These are phyloP conservation scores for Rotaria magnacalcarata DNA, from an alignment of 2,888 invertebrate species.

Conservation along the genomic window DNA sequence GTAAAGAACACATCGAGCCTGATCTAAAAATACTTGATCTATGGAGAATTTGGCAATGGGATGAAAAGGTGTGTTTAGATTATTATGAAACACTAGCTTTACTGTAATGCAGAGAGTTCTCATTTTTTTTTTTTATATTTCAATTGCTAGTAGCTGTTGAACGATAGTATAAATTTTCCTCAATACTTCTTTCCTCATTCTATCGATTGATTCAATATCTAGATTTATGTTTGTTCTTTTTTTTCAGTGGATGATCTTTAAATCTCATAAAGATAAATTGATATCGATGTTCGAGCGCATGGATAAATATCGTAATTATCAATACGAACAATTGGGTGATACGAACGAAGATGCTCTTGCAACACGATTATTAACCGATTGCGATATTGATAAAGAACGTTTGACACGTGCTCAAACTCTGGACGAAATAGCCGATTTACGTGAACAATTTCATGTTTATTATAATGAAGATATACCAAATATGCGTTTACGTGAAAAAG, in stretches of 20 bases:
- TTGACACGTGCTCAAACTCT: constrained; percentile 73
- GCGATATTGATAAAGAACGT: constrained; percentile 55
- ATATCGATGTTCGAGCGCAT: constrained; percentile 33
- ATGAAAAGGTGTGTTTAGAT: constrained; percentile 67
- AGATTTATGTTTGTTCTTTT: neutral
- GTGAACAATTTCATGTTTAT: constrained; percentile 84
- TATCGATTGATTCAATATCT: too few relatives aligned
- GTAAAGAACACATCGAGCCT: constrained; percentile 92
- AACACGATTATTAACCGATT: neutral
- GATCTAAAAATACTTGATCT: constrained; percentile 88
- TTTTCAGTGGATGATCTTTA: constrained; percentile 30
- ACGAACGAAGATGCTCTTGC: neutral
- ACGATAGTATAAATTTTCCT: too few relatives aligned
- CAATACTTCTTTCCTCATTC: too few relatives aligned
- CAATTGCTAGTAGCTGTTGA: too few relatives aligned
- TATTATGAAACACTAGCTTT: too few relatives aligned
- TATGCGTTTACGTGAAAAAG: constrained; percentile 53
- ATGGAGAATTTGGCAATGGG: constrained; percentile 94
- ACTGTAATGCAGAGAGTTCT: too few relatives aligned
- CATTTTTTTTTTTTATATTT: too few relatives aligned
- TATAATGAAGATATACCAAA: constrained; percentile 69
- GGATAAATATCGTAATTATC: constrained; percentile 35
- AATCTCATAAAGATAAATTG: constrained; percentile 28
- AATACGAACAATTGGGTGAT: constrained; percentile 3
- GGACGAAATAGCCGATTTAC: constrained; percentile 86